Evolutionary conservation across 2,113 vertebrate species (phyloP).

Genomic region (Embiotoca jacksoni): DNA sequence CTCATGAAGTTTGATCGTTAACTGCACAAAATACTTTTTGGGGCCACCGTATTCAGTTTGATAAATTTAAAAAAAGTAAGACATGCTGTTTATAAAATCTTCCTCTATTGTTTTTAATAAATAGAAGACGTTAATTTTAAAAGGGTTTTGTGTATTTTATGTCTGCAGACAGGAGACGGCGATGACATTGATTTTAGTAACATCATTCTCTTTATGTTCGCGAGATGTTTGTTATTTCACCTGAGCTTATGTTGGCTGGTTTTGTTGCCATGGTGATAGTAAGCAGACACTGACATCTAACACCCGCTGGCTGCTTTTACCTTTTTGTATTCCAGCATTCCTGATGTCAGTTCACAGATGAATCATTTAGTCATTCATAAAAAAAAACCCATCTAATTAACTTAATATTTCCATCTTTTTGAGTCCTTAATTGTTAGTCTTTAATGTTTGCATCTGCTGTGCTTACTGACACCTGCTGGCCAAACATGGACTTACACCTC

Average conservation of each 20-base stretch:
- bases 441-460: background rate
- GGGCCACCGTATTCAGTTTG: background rate
- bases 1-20: background rate
- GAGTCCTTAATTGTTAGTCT: background rate
- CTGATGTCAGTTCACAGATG: background rate
- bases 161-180: background rate
- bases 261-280: conserved; percentile 53
- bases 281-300: conserved; percentile 59
- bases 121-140: conserved; percentile 17
- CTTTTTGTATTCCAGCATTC: background rate
- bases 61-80: background rate
- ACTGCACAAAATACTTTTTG: background rate
- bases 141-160: background rate
- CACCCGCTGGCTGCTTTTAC: background rate
- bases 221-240: conserved; percentile 15
- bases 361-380: background rate
- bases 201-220: conserved; percentile 15
- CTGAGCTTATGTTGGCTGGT: background rate
- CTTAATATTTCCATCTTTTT: background rate
- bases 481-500: background rate
- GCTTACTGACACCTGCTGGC: conserved; percentile 63
- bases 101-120: conserved; percentile 58
- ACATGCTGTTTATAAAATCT: conserved; percentile 24
- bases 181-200: background rate
- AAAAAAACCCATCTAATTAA: background rate